Evolutionary conservation across 2,888 invertebrate species (phyloP).

Genomic region (Creontiades dilutus): DNA sequence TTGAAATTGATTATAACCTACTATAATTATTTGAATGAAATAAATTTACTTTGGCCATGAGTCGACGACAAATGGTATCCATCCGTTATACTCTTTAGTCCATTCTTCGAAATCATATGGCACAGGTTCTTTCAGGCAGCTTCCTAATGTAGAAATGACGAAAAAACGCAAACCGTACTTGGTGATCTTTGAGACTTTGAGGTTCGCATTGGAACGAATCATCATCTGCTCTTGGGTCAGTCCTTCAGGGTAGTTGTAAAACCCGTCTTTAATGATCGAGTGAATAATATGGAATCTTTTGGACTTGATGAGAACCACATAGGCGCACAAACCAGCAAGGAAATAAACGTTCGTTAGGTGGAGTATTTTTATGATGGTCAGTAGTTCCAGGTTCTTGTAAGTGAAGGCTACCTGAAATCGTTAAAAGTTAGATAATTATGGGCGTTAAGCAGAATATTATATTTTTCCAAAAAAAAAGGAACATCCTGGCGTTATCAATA

Average conservation of each 20-base stretch:
- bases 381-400: neutral
- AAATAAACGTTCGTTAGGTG: conserved; percentile 50
- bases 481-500: too few relatives aligned
- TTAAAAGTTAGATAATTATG: neutral
- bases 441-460: too few relatives aligned
- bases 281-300: conserved; percentile 33
- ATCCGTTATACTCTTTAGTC: conserved; percentile 46
- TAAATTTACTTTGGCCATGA: conserved; percentile 54
- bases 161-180: conserved; percentile 56
- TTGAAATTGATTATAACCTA: neutral
- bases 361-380: conserved; percentile 45
- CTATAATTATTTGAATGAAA: too few relatives aligned
- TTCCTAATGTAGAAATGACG: conserved; percentile 51
- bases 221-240: conserved; percentile 27
- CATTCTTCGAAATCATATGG: conserved; percentile 55
- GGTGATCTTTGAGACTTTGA: conserved; percentile 7
- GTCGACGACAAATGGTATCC: conserved; percentile 60
- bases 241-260: conserved; percentile 46
- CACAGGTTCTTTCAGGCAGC: conserved; percentile 48
- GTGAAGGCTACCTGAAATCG: conserved; percentile 6
- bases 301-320: neutral
- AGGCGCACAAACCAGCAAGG: conserved; percentile 25
- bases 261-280: conserved; percentile 40
- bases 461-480: too few relatives aligned
- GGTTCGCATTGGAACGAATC: conserved; percentile 32